Percentiles rank a stretch among this genome's conserved stretches.
Conservation (phyloP, 2,113 vertebrate genomes). For the Cercocebus atys region DNA sequence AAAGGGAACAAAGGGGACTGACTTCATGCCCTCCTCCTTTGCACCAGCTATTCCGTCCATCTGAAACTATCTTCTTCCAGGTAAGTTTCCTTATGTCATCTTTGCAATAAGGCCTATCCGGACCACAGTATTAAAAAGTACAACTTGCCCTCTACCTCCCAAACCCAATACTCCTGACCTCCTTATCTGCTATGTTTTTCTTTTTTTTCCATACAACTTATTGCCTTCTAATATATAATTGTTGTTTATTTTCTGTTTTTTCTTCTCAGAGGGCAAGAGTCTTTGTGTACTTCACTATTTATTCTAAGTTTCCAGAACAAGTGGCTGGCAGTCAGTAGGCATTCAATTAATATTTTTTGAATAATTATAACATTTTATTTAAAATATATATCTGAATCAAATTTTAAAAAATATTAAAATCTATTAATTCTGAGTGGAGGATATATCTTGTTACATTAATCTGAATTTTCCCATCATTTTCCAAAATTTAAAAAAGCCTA, state of each 20-base stretch:
- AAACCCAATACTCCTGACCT: neutral
- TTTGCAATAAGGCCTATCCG: neutral
- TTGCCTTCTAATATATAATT: neutral
- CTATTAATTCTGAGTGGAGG: neutral
- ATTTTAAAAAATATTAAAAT: slow-evolving; percentile 19
- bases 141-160: neutral
- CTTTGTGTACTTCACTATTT: neutral
- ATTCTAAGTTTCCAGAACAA: neutral
- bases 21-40: neutral
- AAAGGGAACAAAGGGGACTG: neutral
- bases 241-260: neutral
- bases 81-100: neutral
- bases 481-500: neutral
- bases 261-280: neutral
- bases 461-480: neutral
- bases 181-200: neutral
- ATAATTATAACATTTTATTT: neutral
- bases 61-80: neutral
- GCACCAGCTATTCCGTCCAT: neutral
- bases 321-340: neutral
- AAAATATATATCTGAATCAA: slow-evolving; percentile 11
- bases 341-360: neutral
- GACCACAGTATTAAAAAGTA: neutral
- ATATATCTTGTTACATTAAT: neutral
- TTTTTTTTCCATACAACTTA: neutral